These are phyloP conservation scores for Augochlora pura DNA, from an alignment of 1,140 invertebrate species.

Conservation along the genomic window DNA sequence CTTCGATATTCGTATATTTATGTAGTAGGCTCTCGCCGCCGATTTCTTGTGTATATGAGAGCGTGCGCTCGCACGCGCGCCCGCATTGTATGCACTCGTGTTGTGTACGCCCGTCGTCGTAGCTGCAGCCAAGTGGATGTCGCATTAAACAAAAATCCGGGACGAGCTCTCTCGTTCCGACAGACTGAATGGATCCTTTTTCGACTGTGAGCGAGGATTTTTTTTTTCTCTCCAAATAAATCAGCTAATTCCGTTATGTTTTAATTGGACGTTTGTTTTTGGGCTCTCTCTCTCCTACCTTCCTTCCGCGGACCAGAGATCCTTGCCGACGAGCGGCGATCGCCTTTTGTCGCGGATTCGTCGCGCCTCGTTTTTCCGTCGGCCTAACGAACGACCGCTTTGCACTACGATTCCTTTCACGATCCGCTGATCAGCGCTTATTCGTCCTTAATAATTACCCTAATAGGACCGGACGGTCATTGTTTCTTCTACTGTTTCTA, in stretches of 20 bases:
- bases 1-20: conserved; percentile 49
- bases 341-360: too few species aligned
- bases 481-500: too few species aligned
- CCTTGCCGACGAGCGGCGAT: too few species aligned
- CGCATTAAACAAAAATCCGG: conserved; percentile 11
- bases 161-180: conserved; percentile 21
- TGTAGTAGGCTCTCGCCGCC: conserved; percentile 30
- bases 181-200: conserved; percentile 54
- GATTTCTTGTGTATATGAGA: conserved; percentile 12
- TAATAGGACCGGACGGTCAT: too few species aligned
- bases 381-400: too few species aligned
- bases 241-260: conserved; percentile 63
- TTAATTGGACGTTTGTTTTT: conserved; percentile 23
- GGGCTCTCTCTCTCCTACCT: too few species aligned
- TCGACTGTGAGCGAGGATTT: conserved; percentile 52
- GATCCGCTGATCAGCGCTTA: too few species aligned
- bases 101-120: background rate
- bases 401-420: too few species aligned
- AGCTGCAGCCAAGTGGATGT: conserved; percentile 19
- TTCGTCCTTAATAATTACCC: too few species aligned
- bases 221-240: conserved; percentile 47
- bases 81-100: too few species aligned
- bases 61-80: background rate
- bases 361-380: too few species aligned
- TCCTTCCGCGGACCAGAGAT: background rate